Evolutionary conservation across 2,113 vertebrate species (phyloP), one percentile per base, ranked within the genome.

Genomic region (Typhlomys cinereus): DNA sequence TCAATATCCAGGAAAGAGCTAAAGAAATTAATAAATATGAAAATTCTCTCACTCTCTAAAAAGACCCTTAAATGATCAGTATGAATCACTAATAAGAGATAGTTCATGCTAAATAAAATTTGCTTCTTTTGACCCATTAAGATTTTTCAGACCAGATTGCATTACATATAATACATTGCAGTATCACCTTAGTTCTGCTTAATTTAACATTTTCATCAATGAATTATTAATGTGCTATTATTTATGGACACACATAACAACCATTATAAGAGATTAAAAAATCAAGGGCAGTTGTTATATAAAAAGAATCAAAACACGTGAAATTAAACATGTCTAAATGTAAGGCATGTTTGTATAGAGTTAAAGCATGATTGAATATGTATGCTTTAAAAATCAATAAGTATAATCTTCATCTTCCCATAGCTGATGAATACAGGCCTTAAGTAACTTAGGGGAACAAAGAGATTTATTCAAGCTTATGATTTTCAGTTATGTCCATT

Each of bases 201-300:
- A 84, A 80, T 64, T 67, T 91, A 80, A 54, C 39, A 64, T 93
- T 75, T 90, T 81, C 11, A 81, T 83, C n/a, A 89, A 20, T 90
- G 59, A 87, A n/a, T 36, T 84, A 46, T 78, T 57, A 92, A 87
- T 29, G 74, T 9, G 73, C n/a, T 50, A 27, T 54, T 82, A 46
- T 90, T 81, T 88, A 12, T 61, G 6, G 39, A 88, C 7, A 90
- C 61, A 39, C 14, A 86, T 69, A 74, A 29, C 54, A 67, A 78
- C 7, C 54, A 54, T 8, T 66, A 27, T 44, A 62, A 34, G 2
- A 92, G 44, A 64, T 57, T 59, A 73, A 78, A 85, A 2, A 85
- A 85, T 67, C 52, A 89, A 92, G 36, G 23, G 17, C 54, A 86
- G 36, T 64, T 4, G 79, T 39, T 62, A 54, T 50, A 88, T 31